phyloP scores from a whole-genome alignment of 2,888 invertebrate species.

The Tolmerus cingulatus region DNA sequence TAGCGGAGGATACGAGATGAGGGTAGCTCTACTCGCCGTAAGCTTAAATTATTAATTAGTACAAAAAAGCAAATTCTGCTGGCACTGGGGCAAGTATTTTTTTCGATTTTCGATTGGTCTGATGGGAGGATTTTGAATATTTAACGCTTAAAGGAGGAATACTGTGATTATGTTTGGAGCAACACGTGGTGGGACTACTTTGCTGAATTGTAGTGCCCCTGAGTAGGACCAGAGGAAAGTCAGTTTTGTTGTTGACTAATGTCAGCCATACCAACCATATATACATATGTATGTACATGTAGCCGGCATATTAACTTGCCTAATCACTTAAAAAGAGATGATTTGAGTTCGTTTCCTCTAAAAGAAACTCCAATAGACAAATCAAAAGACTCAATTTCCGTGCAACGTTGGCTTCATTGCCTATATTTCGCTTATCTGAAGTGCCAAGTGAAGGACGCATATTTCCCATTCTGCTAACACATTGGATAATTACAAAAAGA shows the following conservation, averaged over 20 bases:
- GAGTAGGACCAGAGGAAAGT: background rate
- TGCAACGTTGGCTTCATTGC: too few species aligned
- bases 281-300: too few species aligned
- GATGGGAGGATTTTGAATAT: background rate
- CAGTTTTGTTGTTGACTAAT: background rate
- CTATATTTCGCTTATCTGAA: too few species aligned
- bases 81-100: background rate
- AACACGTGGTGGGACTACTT: background rate
- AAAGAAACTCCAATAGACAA: too few species aligned
- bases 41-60: conserved; percentile 21
- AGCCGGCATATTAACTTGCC: too few species aligned
- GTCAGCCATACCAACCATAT: too few species aligned
- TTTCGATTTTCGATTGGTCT: background rate
- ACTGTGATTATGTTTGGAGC: background rate
- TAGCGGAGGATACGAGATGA: background rate
- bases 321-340: too few species aligned
- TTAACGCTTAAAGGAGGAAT: background rate
- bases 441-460: too few species aligned
- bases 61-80: background rate
- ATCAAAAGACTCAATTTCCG: too few species aligned
- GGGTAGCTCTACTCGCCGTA: background rate
- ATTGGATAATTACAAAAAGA: too few species aligned
- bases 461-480: too few species aligned
- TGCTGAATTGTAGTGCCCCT: background rate
- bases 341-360: too few species aligned